Base-by-base conservation (phyloP, 2,113 vertebrate genomes). In the Melanerpes formicivorus region DNA sequence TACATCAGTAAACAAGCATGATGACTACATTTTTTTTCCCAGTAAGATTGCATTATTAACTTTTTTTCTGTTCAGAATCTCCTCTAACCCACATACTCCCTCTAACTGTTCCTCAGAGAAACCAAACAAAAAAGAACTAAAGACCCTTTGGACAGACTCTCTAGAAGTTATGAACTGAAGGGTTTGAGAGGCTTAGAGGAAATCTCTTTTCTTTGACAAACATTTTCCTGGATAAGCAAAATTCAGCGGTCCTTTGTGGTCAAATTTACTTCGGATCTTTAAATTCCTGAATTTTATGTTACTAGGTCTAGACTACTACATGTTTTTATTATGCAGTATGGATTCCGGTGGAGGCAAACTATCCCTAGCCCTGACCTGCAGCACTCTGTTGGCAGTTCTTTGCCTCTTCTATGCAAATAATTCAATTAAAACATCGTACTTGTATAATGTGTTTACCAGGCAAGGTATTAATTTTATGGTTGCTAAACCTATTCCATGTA, bases 81-180 rank as follows among this genome's bases (percentile, higher is more conserved):
- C 23, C 37, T 71, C 26, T 76, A 70, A 56, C 25, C 18, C 0
- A 0, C 32, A 19, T 2, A 0, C 34, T 84, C 25, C 29, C 26
- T 65, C 44, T 72, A 58, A 42, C 30, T 54, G 6, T 55, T 90
- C 19, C 23, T 85, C 25, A 37, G 29, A 84, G 37, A 79, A 69
- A 65, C 40, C 40, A 72, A 25, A 54, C 7, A 48, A 64, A 90
- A 69, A 34, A 66, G 19, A 71, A 18, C 16, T 21, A 69, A 74
- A 32, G 86, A 64, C 18, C 54, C 22, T 84, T 72, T 32, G 46
- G 64, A 9, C 46, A 79, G 34, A 14, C 22, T 56, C 7, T 60
- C 44, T 69, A 54, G 30, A 52, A 75, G 14, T 40, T 65, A 44
- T 54, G 26, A 84, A 25, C 64, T 69, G 30, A 44, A 88, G 22